Percentiles rank a stretch among this genome's conserved stretches.
These are phyloP conservation scores for Campylomormyrus tamandua DNA, from an alignment of 2,113 vertebrate genomes.

Conservation along the genomic window DNA sequence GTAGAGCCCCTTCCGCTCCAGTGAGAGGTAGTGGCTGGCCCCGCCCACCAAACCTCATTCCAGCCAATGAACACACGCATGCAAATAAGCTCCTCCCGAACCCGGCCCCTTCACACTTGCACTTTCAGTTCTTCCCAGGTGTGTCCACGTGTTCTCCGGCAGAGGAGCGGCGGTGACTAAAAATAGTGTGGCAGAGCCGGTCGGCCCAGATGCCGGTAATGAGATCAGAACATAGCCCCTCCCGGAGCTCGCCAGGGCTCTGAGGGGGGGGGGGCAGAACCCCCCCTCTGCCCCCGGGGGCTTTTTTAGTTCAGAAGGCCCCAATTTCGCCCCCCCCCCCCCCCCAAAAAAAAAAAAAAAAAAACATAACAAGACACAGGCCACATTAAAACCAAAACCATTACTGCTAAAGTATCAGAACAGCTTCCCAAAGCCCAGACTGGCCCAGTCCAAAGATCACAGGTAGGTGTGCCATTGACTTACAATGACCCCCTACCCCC, in stretches of 20 bases:
- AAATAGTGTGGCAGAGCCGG: neutral
- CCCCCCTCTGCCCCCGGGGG: neutral
- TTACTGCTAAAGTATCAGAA: neutral
- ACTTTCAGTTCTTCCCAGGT: neutral
- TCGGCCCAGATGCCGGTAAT: neutral
- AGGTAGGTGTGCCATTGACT: neutral
- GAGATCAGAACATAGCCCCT: neutral
- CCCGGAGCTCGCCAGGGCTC: neutral
- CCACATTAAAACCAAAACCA: neutral
- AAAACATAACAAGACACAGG: neutral
- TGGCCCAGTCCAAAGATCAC: neutral
- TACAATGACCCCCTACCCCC: neutral
- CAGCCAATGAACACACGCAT: neutral
- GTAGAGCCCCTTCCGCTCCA: conserved; percentile 20
- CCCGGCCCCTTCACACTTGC: neutral
- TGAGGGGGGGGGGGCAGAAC: neutral
- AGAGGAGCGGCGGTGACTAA: neutral
- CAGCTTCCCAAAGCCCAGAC: neutral
- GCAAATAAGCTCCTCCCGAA: neutral
- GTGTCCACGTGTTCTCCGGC: neutral
- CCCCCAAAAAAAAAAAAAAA: neutral
- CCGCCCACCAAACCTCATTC: conserved; percentile 36
- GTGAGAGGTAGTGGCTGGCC: conserved; percentile 17
- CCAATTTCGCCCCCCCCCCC: neutral
- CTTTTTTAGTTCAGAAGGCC: neutral